These are phyloP conservation scores for Drosophila kepulauana DNA, from an alignment of 1,140 invertebrate genomes.

Conservation along the genomic window DNA sequence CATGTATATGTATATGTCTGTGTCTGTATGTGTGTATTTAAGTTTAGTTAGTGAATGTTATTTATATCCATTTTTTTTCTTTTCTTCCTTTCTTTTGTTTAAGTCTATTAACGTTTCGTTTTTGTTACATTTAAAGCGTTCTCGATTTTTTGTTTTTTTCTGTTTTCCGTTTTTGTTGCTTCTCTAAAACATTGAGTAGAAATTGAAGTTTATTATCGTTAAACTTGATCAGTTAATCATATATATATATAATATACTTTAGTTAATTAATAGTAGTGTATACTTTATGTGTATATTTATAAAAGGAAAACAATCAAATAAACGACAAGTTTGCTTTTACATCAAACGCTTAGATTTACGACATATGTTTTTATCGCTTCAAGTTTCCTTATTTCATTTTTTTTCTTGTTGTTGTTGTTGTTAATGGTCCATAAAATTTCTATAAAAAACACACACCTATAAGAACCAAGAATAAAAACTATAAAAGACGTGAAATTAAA, in stretches of 20 bases:
- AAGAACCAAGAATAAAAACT: conserved; percentile 23
- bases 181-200: conserved; percentile 73
- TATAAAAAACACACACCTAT: conserved; percentile 57
- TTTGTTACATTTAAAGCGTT: conserved; percentile 84
- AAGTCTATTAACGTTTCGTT: conserved; percentile 83
- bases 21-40: conserved; percentile 30
- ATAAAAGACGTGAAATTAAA: conserved; percentile 13
- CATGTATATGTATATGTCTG: conserved; percentile 20
- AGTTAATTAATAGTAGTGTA: conserved; percentile 51
- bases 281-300: conserved; percentile 44
- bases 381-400: conserved; percentile 3
- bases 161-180: conserved; percentile 48
- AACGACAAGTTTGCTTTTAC: conserved; percentile 30
- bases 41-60: conserved; percentile 20
- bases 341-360: conserved; percentile 27
- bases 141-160: conserved; percentile 49
- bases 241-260: conserved; percentile 36
- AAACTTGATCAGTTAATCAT: conserved; percentile 31
- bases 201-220: conserved; percentile 55
- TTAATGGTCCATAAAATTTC: conserved; percentile 79
- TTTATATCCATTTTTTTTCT: conserved; percentile 30
- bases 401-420: not conserved
- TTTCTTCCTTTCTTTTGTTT: conserved; percentile 49
- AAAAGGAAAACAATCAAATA: conserved; percentile 30
- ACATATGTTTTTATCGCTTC: conserved; percentile 18